These are phyloP conservation scores for Gastrophysa polygoni DNA, from an alignment of 2,888 invertebrate species.

Conservation along the genomic window DNA sequence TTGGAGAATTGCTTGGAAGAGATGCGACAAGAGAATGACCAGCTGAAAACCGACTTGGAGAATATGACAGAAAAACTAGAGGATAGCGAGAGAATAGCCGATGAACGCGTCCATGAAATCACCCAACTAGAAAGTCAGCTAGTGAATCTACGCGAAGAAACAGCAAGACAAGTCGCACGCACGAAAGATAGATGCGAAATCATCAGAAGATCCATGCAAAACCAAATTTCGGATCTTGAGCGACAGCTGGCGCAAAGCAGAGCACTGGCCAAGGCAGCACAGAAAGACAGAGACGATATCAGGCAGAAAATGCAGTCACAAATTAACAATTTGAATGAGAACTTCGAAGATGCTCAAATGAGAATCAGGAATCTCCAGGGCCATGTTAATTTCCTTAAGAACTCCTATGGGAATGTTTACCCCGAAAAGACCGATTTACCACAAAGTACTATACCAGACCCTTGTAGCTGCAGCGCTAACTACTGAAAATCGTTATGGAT, in stretches of 20 bases:
- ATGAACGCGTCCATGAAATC: slow-evolving; percentile 73
- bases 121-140: slow-evolving; percentile 69
- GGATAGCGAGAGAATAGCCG: slow-evolving; percentile 66
- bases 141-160: slow-evolving; percentile 71
- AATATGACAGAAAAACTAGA: slow-evolving; percentile 62
- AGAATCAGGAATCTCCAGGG: slow-evolving; percentile 68
- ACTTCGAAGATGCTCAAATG: slow-evolving; percentile 70
- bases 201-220: slow-evolving; percentile 65
- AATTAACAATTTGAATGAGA: slow-evolving; percentile 69
- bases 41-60: slow-evolving; percentile 52
- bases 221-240: slow-evolving; percentile 71
- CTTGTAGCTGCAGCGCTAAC: slow-evolving; percentile 48
- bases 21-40: slow-evolving; percentile 46
- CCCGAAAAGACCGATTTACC: slow-evolving; percentile 16
- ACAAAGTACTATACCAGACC: slow-evolving; percentile 36
- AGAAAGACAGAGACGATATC: slow-evolving; percentile 73
- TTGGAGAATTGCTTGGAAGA: slow-evolving; percentile 51
- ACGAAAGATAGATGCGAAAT: slow-evolving; percentile 72
- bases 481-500: slow-evolving; percentile 24
- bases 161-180: slow-evolving; percentile 68
- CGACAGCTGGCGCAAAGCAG: slow-evolving; percentile 68
- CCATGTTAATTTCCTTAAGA: slow-evolving; percentile 68
- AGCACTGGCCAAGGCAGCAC: slow-evolving; percentile 68
- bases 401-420: slow-evolving; percentile 51
- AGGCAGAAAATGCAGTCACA: slow-evolving; percentile 73